phyloP scores from a whole-genome alignment of 2,113 vertebrate genomes.

The Perca flavescens region DNA sequence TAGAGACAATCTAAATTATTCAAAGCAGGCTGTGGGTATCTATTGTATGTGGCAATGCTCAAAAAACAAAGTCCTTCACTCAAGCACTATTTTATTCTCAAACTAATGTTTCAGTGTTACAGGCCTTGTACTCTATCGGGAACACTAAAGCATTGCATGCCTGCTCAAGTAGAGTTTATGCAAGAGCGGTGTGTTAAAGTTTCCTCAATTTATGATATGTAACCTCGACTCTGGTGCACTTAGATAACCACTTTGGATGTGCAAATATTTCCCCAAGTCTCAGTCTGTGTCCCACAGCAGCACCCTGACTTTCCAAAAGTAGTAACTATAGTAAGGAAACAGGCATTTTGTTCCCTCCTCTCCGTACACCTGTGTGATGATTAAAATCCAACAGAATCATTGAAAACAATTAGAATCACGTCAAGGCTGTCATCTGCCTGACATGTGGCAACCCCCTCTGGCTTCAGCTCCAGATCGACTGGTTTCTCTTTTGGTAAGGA shows the following conservation, averaged over 20 bases:
- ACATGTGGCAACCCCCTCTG: conserved; percentile 55
- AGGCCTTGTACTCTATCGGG: conserved; percentile 12
- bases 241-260: conserved; percentile 41
- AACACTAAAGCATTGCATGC: conserved; percentile 35
- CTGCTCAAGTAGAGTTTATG: conserved; percentile 24
- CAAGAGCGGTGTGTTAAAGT: conserved; percentile 14
- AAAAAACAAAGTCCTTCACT: conserved; percentile 10
- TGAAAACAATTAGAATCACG: conserved; percentile 83
- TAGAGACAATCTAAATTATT: neutral
- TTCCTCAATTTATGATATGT: conserved; percentile 30
- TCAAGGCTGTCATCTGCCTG: conserved; percentile 70
- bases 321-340: conserved; percentile 36
- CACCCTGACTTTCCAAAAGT: conserved; percentile 52
- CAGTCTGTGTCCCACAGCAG: conserved; percentile 38
- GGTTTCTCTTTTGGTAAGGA: conserved; percentile 77
- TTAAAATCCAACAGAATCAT: conserved; percentile 80
- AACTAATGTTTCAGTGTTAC: conserved; percentile 31
- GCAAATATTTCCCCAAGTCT: conserved; percentile 43
- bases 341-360: conserved; percentile 38
- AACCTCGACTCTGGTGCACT: conserved; percentile 28
- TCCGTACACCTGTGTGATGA: conserved; percentile 56
- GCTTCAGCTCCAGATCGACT: conserved; percentile 59
- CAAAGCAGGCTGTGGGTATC: neutral
- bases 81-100: conserved; percentile 9
- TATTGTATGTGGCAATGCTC: neutral